These are phyloP conservation scores for Rhizoglyphus robini DNA, from an alignment of 1,140 invertebrate genomes.

Conservation along the genomic window DNA sequence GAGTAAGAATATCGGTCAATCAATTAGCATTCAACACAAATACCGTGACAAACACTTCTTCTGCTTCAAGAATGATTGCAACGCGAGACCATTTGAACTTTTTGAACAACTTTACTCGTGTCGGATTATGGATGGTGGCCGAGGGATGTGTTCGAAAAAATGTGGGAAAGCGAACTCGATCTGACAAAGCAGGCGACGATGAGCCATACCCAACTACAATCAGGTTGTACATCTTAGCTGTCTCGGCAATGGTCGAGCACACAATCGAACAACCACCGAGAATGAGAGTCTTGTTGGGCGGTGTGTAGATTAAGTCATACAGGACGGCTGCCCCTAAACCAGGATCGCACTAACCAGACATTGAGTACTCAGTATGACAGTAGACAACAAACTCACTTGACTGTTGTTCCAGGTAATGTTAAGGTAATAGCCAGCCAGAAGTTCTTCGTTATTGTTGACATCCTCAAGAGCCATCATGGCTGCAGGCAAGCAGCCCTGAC, in stretches of 20 bases:
- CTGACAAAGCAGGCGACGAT: slow-evolving; percentile 93
- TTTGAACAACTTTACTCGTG: slow-evolving; percentile 86
- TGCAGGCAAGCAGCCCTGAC: slow-evolving; percentile 83
- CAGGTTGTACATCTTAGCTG: slow-evolving; percentile 99
- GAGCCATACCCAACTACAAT: slow-evolving; percentile 96
- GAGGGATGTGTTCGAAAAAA: slow-evolving; percentile 97
- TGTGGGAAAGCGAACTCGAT: slow-evolving; percentile 89
- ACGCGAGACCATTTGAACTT: slow-evolving; percentile 93
- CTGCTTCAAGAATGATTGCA: slow-evolving; percentile 91
- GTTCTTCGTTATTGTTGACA: slow-evolving; percentile 74
- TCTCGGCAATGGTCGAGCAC: slow-evolving; percentile 97
- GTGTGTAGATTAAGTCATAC: slow-evolving; percentile 94
- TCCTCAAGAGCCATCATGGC: slow-evolving; percentile 87
- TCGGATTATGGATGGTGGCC: slow-evolving; percentile 97
- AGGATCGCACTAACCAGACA: slow-evolving; percentile 75
- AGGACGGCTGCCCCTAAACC: slow-evolving; percentile 92
- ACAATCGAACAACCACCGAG: slow-evolving; percentile 94
- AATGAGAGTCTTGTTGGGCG: slow-evolving; percentile 86
- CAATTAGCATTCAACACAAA: not conserved
- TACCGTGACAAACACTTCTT: slow-evolving; percentile 98
- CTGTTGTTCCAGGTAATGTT: slow-evolving; percentile 91
- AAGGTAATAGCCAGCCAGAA: slow-evolving; percentile 79
- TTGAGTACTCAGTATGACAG: not conserved
- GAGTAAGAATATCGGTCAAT: not conserved
- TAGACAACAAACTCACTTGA: slow-evolving; percentile 49